Percentiles rank a stretch among this genome's conserved stretches.
Conservation (phyloP, 1,140 invertebrate species). For the Diuraphis noxia region DNA sequence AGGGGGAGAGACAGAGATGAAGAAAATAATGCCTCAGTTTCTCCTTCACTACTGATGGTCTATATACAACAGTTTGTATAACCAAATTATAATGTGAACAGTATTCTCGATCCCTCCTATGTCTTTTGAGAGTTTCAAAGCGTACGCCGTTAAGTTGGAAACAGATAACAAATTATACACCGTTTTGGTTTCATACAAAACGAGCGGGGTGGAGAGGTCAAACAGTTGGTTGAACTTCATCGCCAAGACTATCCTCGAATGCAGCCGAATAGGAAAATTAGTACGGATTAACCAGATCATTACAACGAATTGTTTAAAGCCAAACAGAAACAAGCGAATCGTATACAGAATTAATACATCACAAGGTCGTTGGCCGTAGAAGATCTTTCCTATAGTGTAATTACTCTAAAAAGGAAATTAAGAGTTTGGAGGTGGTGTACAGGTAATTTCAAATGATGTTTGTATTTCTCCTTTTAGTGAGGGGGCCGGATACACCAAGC, state of each 20-base stretch:
- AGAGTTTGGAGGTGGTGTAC: not conserved
- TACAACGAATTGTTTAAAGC: constrained; percentile 14
- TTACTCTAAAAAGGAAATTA: not conserved
- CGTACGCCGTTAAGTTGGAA: constrained; percentile 33
- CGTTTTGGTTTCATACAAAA: constrained; percentile 12
- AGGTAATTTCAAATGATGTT: constrained; percentile 16
- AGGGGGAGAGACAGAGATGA: not conserved
- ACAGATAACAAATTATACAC: constrained; percentile 51
- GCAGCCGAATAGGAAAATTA: constrained; percentile 30
- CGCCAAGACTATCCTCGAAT: not conserved
- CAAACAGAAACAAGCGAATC: constrained; percentile 5
- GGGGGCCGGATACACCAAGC: not conserved
- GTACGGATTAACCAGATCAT: constrained; percentile 30
- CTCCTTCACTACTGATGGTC: not conserved
- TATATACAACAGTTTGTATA: constrained; percentile 9
- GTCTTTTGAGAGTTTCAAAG: constrained; percentile 41
- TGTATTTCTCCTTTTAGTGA: not conserved
- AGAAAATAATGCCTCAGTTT: constrained; percentile 17
- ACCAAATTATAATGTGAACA: constrained; percentile 38
- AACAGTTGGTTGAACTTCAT: constrained; percentile 24
- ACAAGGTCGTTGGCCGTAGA: not conserved
- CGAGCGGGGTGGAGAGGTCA: constrained; percentile 2
- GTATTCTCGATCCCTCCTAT: not conserved
- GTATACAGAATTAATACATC: not conserved
- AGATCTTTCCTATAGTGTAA: not conserved